Base-by-base conservation (phyloP, 2,888 invertebrate genomes). In the Cataglyphis livida region DNA sequence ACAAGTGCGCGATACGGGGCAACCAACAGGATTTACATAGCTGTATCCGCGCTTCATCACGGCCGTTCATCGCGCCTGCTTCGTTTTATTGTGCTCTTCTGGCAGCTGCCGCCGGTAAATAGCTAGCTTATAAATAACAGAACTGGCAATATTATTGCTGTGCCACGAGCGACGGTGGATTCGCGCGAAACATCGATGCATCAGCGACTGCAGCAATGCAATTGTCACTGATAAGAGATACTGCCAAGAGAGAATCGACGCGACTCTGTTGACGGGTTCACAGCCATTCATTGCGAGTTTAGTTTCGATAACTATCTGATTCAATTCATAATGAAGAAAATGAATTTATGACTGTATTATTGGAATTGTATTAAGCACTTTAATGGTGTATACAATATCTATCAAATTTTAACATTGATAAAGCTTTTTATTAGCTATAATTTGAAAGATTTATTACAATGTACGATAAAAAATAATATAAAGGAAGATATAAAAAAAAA, bases 41-140 rank as follows among this genome's bases (percentile, higher is more conserved):
- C 71, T 41, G 38, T 44, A 81, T 54, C 51, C 32, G 32, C 48
- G 48, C 48, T 48, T 48, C 48, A 48, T 48, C 48, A 48, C 48
- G 48, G 18, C 41, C 38, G 38, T 35, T 48, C 25, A 61, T 76
- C 64, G 48, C 79, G 68, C 35, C 73, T 87, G 87, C 86, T 91
- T 90, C 85, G 91, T 92, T 91, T 92, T 91, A 90, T 91, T 91
- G 89, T 90, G 85, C 86, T 90, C 83, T 91, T 90, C 92, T 93
- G 93, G 92, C 93, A 93, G 90, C 91, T 92, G 85, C 85, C 86
- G 85, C 88, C 90, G 90, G 90, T 92, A 92, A 93, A 93, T 92
- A 91, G 90, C 83, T 85, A 74, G 86, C 84, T 89, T 89, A 93
- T 93, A 93, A 93, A 93, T 93, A 93, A 92, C 87, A 71, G 75